Evolutionary conservation across 2,888 invertebrate genomes (phyloP).

Genomic region (Eubasilissa splendida): DNA sequence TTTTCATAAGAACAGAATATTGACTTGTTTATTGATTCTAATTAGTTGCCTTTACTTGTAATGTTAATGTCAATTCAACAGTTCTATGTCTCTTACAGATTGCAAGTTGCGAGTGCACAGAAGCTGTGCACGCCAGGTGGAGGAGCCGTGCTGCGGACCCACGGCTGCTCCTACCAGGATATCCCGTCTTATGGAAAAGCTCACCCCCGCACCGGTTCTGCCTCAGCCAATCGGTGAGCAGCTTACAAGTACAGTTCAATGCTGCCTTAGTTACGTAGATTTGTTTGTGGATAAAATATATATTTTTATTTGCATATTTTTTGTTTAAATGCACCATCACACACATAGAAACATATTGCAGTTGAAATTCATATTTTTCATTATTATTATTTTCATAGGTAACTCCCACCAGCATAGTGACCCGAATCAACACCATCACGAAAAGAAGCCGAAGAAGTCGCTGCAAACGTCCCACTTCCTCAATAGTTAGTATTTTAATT

Average conservation of each 20-base stretch:
- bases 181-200: constrained; percentile 82
- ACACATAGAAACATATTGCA: background rate
- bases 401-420: constrained; percentile 64
- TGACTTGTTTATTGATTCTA: too few species aligned
- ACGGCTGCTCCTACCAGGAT: constrained; percentile 77
- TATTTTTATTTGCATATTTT: background rate
- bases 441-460: constrained; percentile 68
- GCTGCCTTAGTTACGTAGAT: background rate
- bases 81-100: constrained; percentile 69
- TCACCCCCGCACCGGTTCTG: constrained; percentile 65
- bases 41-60: background rate
- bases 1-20: too few species aligned
- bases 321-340: background rate
- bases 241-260: background rate
- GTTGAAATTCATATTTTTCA: too few species aligned
- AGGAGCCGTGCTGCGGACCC: constrained; percentile 87
- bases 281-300: background rate
- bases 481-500: constrained; percentile 65
- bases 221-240: constrained; percentile 36
- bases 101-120: constrained; percentile 92
- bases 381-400: constrained; percentile 60
- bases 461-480: constrained; percentile 67
- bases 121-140: constrained; percentile 83
- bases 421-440: constrained; percentile 58
- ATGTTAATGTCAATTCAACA: constrained; percentile 5